phyloP scores from a whole-genome alignment of 2,888 invertebrate species.

The Eristalinus aeneus region DNA sequence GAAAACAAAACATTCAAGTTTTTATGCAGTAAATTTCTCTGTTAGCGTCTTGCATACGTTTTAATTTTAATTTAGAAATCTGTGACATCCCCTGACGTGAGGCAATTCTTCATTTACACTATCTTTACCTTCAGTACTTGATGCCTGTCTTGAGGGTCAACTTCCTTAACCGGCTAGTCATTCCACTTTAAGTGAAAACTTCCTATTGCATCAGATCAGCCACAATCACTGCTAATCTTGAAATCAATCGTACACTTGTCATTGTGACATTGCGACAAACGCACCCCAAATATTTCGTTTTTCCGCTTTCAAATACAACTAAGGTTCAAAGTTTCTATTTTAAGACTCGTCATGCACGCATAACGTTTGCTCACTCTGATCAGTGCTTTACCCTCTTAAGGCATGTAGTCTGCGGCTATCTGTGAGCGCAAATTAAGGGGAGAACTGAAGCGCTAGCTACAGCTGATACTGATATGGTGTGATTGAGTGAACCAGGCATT shows the following conservation, averaged over 20 bases:
- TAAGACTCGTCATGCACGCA: conserved; percentile 33
- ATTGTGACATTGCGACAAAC: conserved; percentile 15
- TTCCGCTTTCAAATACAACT: conserved; percentile 22
- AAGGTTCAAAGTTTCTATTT: conserved; percentile 38
- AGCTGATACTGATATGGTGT: conserved; percentile 35
- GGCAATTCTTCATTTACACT: not conserved
- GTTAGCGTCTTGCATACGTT: too few relatives aligned
- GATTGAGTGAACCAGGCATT: conserved; percentile 2
- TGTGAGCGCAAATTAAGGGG: conserved; percentile 27
- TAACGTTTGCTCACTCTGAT: not conserved
- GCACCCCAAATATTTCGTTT: not conserved
- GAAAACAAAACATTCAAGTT: too few relatives aligned
- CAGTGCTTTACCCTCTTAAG: not conserved
- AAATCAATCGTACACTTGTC: conserved; percentile 13
- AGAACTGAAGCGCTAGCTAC: not conserved
- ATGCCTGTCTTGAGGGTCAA: not conserved
- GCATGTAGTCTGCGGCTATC: conserved; percentile 10
- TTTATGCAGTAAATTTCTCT: too few relatives aligned
- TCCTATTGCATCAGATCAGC: conserved; percentile 35
- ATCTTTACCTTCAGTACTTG: not conserved
- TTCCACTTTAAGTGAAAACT: conserved; percentile 17
- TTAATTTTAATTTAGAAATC: too few relatives aligned
- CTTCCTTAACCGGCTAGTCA: not conserved
- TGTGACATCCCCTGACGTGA: not conserved
- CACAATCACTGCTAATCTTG: conserved; percentile 5